Percentiles rank a stretch among this genome's conserved stretches.
Conservation (phyloP, 2,113 vertebrate genomes). For the Hypocryptadius cinnamomeus region DNA sequence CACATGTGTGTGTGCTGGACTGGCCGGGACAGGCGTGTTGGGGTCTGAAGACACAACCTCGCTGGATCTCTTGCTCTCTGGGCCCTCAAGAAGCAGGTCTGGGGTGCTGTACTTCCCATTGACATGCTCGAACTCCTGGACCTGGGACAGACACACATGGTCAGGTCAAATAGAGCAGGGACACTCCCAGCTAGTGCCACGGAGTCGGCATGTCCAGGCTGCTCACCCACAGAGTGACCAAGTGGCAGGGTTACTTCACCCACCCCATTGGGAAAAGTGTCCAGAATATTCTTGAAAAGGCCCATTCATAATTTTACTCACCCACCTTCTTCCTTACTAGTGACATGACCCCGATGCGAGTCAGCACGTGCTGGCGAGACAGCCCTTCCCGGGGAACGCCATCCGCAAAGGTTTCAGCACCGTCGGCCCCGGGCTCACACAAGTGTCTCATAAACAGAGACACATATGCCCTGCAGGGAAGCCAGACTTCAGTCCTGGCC, state of each 20-base stretch:
- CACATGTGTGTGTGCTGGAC: conserved; percentile 75
- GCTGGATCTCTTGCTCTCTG: conserved; percentile 80
- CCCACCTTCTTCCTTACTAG: conserved; percentile 97
- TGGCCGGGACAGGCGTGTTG: conserved; percentile 86
- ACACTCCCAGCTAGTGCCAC: not conserved
- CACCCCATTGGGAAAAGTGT: not conserved
- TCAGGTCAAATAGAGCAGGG: not conserved
- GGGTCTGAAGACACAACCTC: conserved; percentile 88
- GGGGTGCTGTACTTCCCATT: conserved; percentile 95
- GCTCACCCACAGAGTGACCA: not conserved
- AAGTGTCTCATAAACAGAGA: conserved; percentile 97
- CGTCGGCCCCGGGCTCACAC: conserved; percentile 92
- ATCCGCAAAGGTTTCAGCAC: conserved; percentile 93
- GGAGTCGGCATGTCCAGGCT: fast-evolving
- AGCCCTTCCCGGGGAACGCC: conserved; percentile 93
- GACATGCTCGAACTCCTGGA: conserved; percentile 97
- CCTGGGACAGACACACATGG: conserved; percentile 58
- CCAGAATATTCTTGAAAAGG: not conserved
- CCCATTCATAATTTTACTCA: not conserved
- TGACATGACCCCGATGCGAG: conserved; percentile 96
- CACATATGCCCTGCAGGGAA: conserved; percentile 84
- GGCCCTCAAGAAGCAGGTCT: conserved; percentile 82
- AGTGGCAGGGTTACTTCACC: not conserved
- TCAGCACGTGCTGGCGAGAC: conserved; percentile 95
- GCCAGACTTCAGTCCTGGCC: not conserved